Conservation (phyloP, 37 sponge, comb jelly and placozoan genomes). For the Dysidea cf. avara region DNA sequence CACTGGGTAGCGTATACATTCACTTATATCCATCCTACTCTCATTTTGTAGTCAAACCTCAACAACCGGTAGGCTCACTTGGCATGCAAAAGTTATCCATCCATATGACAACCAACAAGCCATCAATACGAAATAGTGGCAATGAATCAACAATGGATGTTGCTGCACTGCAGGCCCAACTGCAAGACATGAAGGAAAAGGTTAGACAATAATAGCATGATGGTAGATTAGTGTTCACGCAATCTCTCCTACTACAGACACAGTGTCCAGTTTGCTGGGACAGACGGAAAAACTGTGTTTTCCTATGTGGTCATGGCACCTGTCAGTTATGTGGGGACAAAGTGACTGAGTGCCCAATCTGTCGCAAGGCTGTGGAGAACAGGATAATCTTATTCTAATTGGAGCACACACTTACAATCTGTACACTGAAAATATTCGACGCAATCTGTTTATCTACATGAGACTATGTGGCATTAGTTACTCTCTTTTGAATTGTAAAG, state of each 20-base stretch:
- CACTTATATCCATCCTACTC: too few relatives aligned
- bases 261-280: slow-evolving; percentile 90
- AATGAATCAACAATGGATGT: too few relatives aligned
- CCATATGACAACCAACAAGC: too few relatives aligned
- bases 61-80: too few relatives aligned
- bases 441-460: too few relatives aligned
- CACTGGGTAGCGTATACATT: too few relatives aligned
- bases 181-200: slow-evolving; percentile 81
- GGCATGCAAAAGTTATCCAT: too few relatives aligned
- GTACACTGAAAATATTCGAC: too few relatives aligned
- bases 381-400: slow-evolving; percentile 76
- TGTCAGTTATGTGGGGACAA: slow-evolving; percentile 89
- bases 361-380: slow-evolving; percentile 74
- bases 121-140: too few relatives aligned
- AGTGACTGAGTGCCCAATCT: slow-evolving; percentile 86
- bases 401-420: not conserved
- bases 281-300: slow-evolving; percentile 79
- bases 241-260: slow-evolving; percentile 45
- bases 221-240: not conserved
- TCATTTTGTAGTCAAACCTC: too few relatives aligned
- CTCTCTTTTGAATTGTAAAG: too few relatives aligned
- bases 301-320: slow-evolving; percentile 90
- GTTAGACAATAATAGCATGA: slow-evolving; percentile 15
- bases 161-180: slow-evolving; percentile 56
- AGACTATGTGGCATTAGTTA: too few relatives aligned